A percentile compares a stretch with the other conserved stretches of the same genome.
Conservation (phyloP, 2,113 vertebrate species). For the Caracal caracal region DNA sequence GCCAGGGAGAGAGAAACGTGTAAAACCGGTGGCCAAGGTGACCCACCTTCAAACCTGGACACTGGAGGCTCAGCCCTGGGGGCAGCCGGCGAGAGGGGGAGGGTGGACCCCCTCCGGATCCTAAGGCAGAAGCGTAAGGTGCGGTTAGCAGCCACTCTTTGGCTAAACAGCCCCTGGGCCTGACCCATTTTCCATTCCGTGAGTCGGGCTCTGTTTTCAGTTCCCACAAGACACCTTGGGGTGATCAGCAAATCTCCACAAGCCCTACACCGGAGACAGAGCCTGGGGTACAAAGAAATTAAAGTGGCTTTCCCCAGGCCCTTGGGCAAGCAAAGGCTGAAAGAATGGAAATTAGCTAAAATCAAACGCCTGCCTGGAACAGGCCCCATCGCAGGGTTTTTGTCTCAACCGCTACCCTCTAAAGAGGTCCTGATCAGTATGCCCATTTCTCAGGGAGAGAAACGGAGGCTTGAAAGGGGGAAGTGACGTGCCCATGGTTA, state of each 20-base stretch:
- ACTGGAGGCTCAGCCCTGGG: not conserved
- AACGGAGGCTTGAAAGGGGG: not conserved
- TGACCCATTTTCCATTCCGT: not conserved
- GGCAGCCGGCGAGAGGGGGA: accelerated
- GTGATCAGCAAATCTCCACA: not conserved
- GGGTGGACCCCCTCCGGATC: not conserved
- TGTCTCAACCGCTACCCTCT: not conserved
- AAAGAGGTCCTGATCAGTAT: not conserved
- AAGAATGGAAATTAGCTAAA: not conserved
- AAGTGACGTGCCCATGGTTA: not conserved
- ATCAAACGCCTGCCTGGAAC: not conserved
- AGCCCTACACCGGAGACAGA: accelerated
- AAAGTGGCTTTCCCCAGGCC: not conserved
- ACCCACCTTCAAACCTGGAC: not conserved
- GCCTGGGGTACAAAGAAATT: not conserved
- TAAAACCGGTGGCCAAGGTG: not conserved
- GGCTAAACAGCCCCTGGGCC: not conserved
- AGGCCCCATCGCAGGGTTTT: too few species aligned
- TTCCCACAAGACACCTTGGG: not conserved
- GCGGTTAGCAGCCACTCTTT: accelerated
- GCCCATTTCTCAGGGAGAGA: not conserved
- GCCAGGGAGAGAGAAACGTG: not conserved
- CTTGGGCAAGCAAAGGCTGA: not conserved
- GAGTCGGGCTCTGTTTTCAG: not conserved
- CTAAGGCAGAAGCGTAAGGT: too few species aligned